Evolutionary conservation across 2,797 vertebrate genomes (phyloP).

Genomic region (Triplophysa bombifrons): DNA sequence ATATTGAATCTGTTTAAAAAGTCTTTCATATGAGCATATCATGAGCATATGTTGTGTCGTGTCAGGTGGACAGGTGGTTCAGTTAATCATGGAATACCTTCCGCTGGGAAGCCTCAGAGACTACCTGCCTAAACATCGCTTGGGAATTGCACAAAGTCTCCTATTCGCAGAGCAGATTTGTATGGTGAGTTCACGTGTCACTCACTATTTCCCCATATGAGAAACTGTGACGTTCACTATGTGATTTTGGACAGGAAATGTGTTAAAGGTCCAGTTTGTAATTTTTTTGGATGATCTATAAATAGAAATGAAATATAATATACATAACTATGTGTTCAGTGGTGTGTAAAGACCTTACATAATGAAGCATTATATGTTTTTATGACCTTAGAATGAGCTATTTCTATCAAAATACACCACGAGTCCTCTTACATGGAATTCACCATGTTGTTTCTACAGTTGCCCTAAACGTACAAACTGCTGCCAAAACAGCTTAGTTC

Average conservation of each 20-base stretch:
- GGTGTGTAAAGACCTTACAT: no score
- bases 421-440: no score
- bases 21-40: background rate
- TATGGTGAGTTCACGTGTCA: constrained; percentile 73
- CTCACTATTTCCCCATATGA: background rate
- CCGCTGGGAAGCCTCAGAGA: constrained; percentile 89
- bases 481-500: no score
- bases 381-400: no score
- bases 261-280: no score
- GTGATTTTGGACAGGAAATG: background rate
- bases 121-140: constrained; percentile 80
- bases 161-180: constrained; percentile 93
- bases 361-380: no score
- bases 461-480: no score
- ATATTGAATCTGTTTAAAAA: background rate
- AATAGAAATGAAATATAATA: no score
- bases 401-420: no score
- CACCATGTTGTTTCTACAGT: no score
- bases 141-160: constrained; percentile 79
- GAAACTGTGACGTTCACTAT: background rate
- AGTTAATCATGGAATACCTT: constrained; percentile 96
- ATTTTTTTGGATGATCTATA: no score
- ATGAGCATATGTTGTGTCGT: constrained; percentile 16
- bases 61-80: constrained; percentile 87
- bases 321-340: no score